phyloP scores from a whole-genome alignment of 2,797 vertebrate genomes.

The Loris lydekkerianus region DNA sequence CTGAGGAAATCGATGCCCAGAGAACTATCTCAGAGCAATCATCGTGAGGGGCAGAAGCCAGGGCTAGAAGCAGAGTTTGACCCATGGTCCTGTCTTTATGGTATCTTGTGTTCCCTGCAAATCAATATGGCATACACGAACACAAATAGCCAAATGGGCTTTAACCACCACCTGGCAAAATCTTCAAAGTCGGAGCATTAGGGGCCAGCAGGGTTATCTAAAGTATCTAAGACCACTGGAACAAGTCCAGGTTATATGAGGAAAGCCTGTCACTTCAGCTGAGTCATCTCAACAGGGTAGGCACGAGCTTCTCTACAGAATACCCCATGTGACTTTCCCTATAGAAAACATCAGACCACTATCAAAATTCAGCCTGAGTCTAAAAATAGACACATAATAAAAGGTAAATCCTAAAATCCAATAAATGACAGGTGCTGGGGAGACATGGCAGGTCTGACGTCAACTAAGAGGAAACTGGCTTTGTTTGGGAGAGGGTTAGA shows the following conservation, averaged over 20 bases:
- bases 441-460: not conserved
- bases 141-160: not conserved
- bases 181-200: slow-evolving; percentile 32
- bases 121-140: not conserved
- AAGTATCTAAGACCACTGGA: slow-evolving; percentile 26
- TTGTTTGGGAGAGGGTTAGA: slow-evolving; percentile 59
- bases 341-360: slow-evolving; percentile 60
- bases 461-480: slow-evolving; percentile 68
- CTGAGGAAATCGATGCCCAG: not conserved
- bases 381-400: slow-evolving; percentile 71
- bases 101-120: not conserved
- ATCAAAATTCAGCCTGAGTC: slow-evolving; percentile 66
- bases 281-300: slow-evolving; percentile 35
- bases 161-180: not conserved
- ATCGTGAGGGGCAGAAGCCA: not conserved
- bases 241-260: slow-evolving; percentile 44
- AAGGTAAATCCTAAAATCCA: slow-evolving; percentile 73
- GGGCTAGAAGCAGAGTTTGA: not conserved
- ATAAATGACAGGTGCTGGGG: not conserved
- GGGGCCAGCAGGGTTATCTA: not conserved
- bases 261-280: slow-evolving; percentile 8
- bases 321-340: not conserved
- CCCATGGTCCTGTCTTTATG: not conserved
- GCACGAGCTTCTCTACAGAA: slow-evolving; percentile 23
- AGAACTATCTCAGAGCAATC: not conserved